Evolutionary conservation across 35 echinoderm and acorn worm genomes (phyloP), one percentile per base, ranked within the genome.

Genomic region (Holothuria glaberrima): DNA sequence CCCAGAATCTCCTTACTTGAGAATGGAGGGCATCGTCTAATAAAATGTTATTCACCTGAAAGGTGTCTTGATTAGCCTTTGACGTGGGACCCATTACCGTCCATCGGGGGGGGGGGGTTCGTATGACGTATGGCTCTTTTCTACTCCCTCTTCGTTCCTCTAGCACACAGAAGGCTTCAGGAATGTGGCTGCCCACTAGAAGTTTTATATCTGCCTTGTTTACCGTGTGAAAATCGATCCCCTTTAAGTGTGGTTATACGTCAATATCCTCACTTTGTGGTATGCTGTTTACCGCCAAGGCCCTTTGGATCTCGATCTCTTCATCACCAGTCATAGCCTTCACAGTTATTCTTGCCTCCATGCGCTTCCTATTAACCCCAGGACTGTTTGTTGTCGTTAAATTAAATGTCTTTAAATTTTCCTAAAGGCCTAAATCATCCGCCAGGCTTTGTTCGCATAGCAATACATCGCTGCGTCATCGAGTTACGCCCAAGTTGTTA

Each of bases 101-200:
- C 90, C 90, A 91, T 27, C 90, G 80, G 7, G 82, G 54, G 12
- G 77, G 36, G 14, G 92, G n/a, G n/a, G n/a, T 30, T 21, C 52
- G 30, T 48, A 89, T 83, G 28, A 73, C 92, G 59, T 93, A 89
- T 65, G 69, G 92, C 45, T 89, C 73, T 57, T 88, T 88, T 48
- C 61, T 93, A 5, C 45, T 22, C 4, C 92, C 76, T 71, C 59
- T 34, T 63, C 87, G 83, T 52, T 93, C 87, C 41, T 85, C 92
- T 29, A 68, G 30, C 12, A 89, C 92, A 86, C 92, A 93, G 36
- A 89, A 84, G 10, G 87, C 92, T 34, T 93, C 92, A 0, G 92
- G 92, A 1, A 38, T 54, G 73, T 90, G 86, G 25, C 77, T 73
- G 12, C 85, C 91, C 6, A 92, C 56, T 4, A 92, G 59, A 6